These are phyloP conservation scores for Frankliniella fusca DNA, from an alignment of 2,888 invertebrate species.

Conservation along the genomic window DNA sequence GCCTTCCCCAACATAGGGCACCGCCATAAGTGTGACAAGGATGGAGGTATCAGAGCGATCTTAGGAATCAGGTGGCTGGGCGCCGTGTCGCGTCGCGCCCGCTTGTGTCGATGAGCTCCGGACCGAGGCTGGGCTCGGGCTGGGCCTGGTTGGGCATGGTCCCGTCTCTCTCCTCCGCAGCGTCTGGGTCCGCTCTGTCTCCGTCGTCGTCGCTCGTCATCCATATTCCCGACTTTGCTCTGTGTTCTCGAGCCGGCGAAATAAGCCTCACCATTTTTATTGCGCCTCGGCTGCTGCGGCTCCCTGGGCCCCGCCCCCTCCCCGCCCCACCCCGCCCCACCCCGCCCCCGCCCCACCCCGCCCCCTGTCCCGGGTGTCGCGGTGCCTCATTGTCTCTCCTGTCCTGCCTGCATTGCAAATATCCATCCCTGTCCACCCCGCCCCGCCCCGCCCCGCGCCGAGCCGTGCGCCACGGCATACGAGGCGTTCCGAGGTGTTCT, in stretches of 20 bases:
- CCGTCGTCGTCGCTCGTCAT: background rate
- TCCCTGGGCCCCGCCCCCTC: background rate
- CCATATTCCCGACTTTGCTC: background rate
- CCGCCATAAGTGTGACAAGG: no score
- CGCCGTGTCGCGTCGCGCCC: background rate
- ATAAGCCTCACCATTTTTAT: conserved; percentile 17
- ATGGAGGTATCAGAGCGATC: no score
- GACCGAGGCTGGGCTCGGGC: no score
- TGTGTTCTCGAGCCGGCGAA: background rate
- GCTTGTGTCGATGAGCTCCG: background rate
- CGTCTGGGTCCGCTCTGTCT: background rate
- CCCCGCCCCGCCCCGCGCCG: background rate
- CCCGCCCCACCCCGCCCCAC: background rate
- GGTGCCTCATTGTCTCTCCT: background rate
- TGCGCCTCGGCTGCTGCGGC: background rate
- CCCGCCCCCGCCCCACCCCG: background rate
- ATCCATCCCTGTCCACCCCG: background rate
- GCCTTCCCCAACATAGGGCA: no score
- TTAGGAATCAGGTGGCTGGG: no score
- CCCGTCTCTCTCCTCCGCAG: background rate
- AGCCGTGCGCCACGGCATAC: no score
- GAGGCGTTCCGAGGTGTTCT: background rate
- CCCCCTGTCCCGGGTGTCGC: no score
- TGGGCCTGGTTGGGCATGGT: no score
- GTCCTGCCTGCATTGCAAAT: background rate